phyloP scores from a whole-genome alignment of 2,113 vertebrate genomes.

The Neodon shergylaensis region DNA sequence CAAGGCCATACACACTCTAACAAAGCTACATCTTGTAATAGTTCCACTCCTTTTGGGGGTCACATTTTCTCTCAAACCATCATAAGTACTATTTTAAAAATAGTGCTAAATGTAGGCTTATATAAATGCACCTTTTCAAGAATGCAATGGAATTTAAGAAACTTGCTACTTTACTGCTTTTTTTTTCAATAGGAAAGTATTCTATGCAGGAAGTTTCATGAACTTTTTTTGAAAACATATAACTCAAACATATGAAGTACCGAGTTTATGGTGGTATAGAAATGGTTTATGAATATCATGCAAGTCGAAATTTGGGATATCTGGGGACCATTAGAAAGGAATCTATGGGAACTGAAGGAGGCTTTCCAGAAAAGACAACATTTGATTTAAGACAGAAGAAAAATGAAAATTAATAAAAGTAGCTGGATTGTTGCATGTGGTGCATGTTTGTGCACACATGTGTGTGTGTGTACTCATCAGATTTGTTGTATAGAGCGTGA shows the following conservation, averaged over 20 bases:
- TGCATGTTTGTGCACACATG: not conserved
- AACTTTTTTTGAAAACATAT: not conserved
- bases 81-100: conserved; percentile 23
- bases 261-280: not conserved
- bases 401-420: not conserved
- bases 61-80: not conserved
- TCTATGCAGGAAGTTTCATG: not conserved
- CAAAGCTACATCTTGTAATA: not conserved
- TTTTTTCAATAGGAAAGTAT: not conserved
- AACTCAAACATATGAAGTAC: conserved; percentile 1
- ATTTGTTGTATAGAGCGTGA: not conserved
- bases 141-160: conserved; percentile 8
- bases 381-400: not conserved
- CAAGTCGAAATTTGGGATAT: not conserved
- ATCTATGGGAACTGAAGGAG: not conserved
- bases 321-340: not conserved
- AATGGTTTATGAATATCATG: not conserved
- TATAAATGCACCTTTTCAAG: not conserved
- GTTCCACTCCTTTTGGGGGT: not conserved
- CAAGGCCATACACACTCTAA: not conserved
- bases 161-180: not conserved
- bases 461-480: not conserved
- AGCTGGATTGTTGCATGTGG: not conserved
- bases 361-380: not conserved
- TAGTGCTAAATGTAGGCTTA: not conserved